Evolutionary conservation across 2,113 vertebrate genomes (phyloP).

Genomic region (Scomber scombrus): DNA sequence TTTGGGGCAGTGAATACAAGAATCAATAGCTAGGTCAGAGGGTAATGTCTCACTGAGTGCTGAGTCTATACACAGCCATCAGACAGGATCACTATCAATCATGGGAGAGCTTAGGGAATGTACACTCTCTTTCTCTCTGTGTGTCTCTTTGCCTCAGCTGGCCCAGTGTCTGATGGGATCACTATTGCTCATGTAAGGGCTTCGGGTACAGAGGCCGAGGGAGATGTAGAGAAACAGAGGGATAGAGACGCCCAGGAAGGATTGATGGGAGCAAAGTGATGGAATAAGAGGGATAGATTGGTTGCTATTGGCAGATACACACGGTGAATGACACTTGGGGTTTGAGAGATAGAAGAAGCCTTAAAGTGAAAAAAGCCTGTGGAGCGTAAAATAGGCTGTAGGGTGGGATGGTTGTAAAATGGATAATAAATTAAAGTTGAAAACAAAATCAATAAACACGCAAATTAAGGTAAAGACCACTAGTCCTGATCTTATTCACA

Average conservation of each 20-base stretch:
- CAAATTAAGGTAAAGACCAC: slow-evolving; percentile 74
- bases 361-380: slow-evolving; percentile 41
- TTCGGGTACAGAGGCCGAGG: slow-evolving; percentile 66
- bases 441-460: slow-evolving; percentile 73
- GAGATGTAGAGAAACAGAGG: slow-evolving; percentile 47
- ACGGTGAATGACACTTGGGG: slow-evolving; percentile 36
- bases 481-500: slow-evolving; percentile 37
- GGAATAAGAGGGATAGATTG: slow-evolving; percentile 56
- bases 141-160: slow-evolving; percentile 40
- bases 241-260: slow-evolving; percentile 37
- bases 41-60: slow-evolving; percentile 83
- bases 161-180: slow-evolving; percentile 64
- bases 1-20: slow-evolving; percentile 69
- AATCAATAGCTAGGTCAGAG: slow-evolving; percentile 81
- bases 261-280: slow-evolving; percentile 61
- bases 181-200: slow-evolving; percentile 72
- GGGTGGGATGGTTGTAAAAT: slow-evolving; percentile 39
- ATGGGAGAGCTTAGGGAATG: slow-evolving; percentile 70
- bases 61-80: slow-evolving; percentile 83
- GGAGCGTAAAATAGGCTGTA: slow-evolving; percentile 66
- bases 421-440: slow-evolving; percentile 66
- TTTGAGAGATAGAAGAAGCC: slow-evolving; percentile 40
- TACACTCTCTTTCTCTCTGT: slow-evolving; percentile 64
- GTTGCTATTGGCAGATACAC: slow-evolving; percentile 44
- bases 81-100: slow-evolving; percentile 81